Base-by-base conservation (phyloP, 2,113 vertebrate genomes). In the Microcebus lehilahytsara region DNA sequence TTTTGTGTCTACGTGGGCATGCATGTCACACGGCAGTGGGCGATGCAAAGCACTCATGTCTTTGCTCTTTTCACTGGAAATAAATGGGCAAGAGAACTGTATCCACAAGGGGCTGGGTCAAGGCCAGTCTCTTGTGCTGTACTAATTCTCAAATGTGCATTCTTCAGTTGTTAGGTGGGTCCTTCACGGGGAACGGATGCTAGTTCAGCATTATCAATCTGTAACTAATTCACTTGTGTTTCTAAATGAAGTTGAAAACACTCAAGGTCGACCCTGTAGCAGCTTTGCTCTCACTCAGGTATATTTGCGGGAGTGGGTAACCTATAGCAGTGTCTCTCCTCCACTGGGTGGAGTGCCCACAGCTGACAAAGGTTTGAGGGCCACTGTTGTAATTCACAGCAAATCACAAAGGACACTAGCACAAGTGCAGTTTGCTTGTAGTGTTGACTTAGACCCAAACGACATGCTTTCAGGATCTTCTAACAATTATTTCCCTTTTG, bases 401-500 rank as follows among this genome's bases (percentile, higher is more conserved):
- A 79, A 85, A 66, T 17, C 66, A n/a, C 5, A 80, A 80, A 74
- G 64, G 12, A 2, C 3, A 13, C 69, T 46, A 64, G 17, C 8
- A 27, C 0, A 22, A 60, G 6, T 13, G 2, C 6, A 32, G 17
- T 64, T 49, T n/a, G 16, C 58, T 20, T 51, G 56, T 12, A 86
- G 79, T 79, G 71, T 2, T 79, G 58, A 96, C 30, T 64, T 69
- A 49, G 66, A 91, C 3, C 42, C 25, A 51, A 83, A 67, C 12
- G 89, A 40, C 42, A 66, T 56, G 25, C 58, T 94, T 85, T 66
- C 13, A 25, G 34, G 12, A 95, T 86, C 40, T 74, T 88, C 86
- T 83, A 86, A 92, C 17, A 66, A 89, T 94, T 71, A 92, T 93
- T 85, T 92, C 67, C 79, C 66, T 92, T 93, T 92, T 81, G 64